phyloP scores from a whole-genome alignment of 2,113 vertebrate genomes.

The Pangasianodon gigas region DNA sequence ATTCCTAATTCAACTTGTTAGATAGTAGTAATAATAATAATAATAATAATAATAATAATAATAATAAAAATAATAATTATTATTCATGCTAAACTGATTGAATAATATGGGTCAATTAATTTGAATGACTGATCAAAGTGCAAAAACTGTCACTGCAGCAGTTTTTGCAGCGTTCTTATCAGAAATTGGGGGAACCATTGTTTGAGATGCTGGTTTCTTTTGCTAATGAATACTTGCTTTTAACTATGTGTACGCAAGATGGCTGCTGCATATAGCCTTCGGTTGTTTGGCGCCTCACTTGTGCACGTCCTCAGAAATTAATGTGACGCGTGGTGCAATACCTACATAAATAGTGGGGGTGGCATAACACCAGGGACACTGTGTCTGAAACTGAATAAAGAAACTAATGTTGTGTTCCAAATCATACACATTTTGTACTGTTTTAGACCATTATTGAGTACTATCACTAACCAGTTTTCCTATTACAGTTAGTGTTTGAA shows the following conservation, averaged over 20 bases:
- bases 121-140: background rate
- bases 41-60: background rate
- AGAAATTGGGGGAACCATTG: background rate
- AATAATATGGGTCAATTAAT: background rate
- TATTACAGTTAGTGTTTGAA: background rate
- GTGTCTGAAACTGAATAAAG: background rate
- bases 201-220: background rate
- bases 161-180: too few relatives aligned
- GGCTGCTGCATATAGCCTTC: background rate
- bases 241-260: background rate
- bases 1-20: too few relatives aligned
- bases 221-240: background rate
- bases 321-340: background rate
- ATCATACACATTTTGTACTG: background rate
- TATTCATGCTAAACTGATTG: background rate
- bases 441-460: background rate
- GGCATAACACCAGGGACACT: background rate
- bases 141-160: background rate
- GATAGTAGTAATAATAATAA: background rate
- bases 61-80: background rate
- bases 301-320: background rate
- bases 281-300: background rate
- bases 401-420: background rate
- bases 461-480: background rate
- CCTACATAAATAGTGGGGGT: background rate